phyloP scores from a whole-genome alignment of 2,888 invertebrate genomes.

The Apocheima hispidaria region DNA sequence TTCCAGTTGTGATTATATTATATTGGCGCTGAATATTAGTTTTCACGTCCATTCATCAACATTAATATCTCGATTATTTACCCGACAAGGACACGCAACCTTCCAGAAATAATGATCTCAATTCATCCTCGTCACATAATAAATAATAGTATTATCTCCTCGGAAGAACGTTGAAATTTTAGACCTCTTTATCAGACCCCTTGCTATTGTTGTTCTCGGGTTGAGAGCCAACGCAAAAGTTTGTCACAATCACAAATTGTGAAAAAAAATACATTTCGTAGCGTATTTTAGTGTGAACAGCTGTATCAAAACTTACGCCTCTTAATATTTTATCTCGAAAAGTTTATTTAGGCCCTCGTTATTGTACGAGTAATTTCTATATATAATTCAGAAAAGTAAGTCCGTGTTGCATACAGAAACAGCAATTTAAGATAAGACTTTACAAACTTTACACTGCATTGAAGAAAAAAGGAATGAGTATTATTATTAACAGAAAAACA shows the following conservation, averaged over 20 bases:
- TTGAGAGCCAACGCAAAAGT: not conserved
- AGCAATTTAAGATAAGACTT: too few species aligned
- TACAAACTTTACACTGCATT: too few species aligned
- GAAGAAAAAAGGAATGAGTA: too few species aligned
- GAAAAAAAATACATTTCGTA: too few species aligned
- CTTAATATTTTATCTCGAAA: too few species aligned
- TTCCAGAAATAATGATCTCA: slow-evolving; percentile 35
- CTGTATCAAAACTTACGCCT: too few species aligned
- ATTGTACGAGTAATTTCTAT: too few species aligned
- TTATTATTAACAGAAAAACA: too few species aligned
- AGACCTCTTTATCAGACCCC: slow-evolving; percentile 39
- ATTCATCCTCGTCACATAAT: slow-evolving; percentile 29
- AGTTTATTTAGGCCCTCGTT: too few species aligned
- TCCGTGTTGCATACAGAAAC: too few species aligned
- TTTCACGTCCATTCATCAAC: slow-evolving; percentile 24
- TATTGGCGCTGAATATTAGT: slow-evolving; percentile 21
- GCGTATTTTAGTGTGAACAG: too few species aligned
- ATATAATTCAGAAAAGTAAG: too few species aligned
- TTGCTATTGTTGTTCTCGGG: slow-evolving; percentile 28
- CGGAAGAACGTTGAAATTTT: slow-evolving; percentile 39
- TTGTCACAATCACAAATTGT: not conserved
- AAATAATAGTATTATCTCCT: slow-evolving; percentile 14
- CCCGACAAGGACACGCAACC: slow-evolving; percentile 37
- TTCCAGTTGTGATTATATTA: not conserved
- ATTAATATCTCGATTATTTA: slow-evolving; percentile 33